Evolutionary conservation across 2,113 vertebrate genomes (phyloP), one percentile per base, ranked within the genome.

Genomic region (Euleptes europaea): DNA sequence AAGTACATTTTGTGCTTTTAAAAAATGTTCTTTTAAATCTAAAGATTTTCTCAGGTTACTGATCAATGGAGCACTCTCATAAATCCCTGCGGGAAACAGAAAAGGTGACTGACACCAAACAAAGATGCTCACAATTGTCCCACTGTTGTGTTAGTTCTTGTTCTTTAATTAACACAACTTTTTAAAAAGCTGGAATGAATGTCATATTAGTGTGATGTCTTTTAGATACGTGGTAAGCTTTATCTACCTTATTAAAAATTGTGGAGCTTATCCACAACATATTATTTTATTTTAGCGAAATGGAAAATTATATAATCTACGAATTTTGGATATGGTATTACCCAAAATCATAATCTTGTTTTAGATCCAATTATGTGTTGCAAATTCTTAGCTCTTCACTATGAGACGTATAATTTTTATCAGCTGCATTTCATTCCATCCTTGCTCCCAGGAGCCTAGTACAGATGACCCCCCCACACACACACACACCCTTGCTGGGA

Each of bases 1-100:
- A 82, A 88, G 82, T 0, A 31, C 75, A 49, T 67, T 89, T 84
- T 84, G 19, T 38, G 17, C 66, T 88, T 54, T 74, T 84, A 51
- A 19, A 83, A 91, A 87, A 71, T 77, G 6, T 15, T 76, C 44
- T 86, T 63, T 19, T 4, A 81, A 63, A 76, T 57, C 47, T n/a
- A 33, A 47, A 76, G 0, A 78, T 80, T 3, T 33, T 69, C 54
- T 0, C 0, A 0, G 13, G 28, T 23, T 88, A 65, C 47, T 3
- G 0, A 72, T 83, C 83, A 86, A 74, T 54, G 85, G 84, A 89
- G 33, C 15, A 12, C 65, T 15, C 54, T 80, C 44, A 33, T 23
- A 33, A 80, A 12, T 67, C 17, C 63, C 42, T 33, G 63, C n/a
- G 15, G 31, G 28, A 21, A 80, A 49, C 33, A 49, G 5, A 47